A percentile compares a stretch with the other conserved stretches of the same genome.
Conservation (phyloP, 2,113 vertebrate species). For the Odobenus rosmarus region DNA sequence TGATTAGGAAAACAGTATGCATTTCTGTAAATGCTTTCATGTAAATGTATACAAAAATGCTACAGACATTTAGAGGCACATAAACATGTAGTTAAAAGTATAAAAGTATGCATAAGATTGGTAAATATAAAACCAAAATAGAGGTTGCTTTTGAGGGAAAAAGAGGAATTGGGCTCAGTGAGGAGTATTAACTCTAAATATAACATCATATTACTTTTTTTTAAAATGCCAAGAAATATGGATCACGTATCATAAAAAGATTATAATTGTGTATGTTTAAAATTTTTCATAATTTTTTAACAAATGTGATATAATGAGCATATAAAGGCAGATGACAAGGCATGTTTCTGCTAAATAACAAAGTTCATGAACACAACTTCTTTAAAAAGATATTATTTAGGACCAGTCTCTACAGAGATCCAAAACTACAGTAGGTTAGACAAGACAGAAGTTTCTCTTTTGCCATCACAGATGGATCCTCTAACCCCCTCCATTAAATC, state of each 20-base stretch:
- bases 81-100: slow-evolving; percentile 17
- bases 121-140: slow-evolving; percentile 16
- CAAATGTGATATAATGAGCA: neutral
- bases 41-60: neutral
- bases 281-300: neutral
- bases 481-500: neutral
- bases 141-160: neutral
- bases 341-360: neutral
- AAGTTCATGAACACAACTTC: neutral
- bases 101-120: neutral
- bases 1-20: neutral
- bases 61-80: neutral
- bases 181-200: neutral
- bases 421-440: neutral
- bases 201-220: neutral
- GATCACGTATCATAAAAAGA: neutral
- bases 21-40: neutral
- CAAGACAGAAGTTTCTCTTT: neutral
- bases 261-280: neutral
- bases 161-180: neutral
- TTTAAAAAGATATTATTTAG: neutral
- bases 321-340: neutral
- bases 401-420: neutral
- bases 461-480: too few relatives aligned
- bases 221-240: neutral